Percentiles rank a stretch among this genome's conserved stretches.
These are phyloP conservation scores for Rachycentron canadum DNA, from an alignment of 2,797 vertebrate genomes.

Conservation along the genomic window DNA sequence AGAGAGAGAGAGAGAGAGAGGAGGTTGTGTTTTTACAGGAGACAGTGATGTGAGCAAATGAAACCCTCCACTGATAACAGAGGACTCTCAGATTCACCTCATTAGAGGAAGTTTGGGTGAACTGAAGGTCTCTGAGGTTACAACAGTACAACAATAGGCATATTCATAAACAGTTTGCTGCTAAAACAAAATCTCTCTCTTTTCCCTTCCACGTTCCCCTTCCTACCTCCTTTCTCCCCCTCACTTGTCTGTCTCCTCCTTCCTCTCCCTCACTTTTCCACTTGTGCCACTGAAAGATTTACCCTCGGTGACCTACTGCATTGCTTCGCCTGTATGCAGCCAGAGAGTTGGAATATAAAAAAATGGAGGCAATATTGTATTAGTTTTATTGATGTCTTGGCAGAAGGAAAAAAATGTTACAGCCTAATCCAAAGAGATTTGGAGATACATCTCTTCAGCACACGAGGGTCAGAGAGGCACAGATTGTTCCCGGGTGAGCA, in stretches of 20 bases:
- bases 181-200: constrained; percentile 42
- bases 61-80: constrained; percentile 57
- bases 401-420: constrained; percentile 31
- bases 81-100: constrained; percentile 36
- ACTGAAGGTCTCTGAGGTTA: constrained; percentile 58
- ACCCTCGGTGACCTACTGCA: constrained; percentile 35
- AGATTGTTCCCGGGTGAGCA: constrained; percentile 7
- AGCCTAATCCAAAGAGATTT: constrained; percentile 47
- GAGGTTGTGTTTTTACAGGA: constrained; percentile 39
- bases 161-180: constrained; percentile 52
- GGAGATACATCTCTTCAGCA: constrained; percentile 38
- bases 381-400: constrained; percentile 42
- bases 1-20: background rate
- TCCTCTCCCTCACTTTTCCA: constrained; percentile 25
- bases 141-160: constrained; percentile 46
- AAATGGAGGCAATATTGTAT: constrained; percentile 11
- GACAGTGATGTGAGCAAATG: constrained; percentile 45
- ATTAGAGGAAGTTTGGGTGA: constrained; percentile 61
- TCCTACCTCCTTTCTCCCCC: constrained; percentile 16
- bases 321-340: constrained; percentile 34
- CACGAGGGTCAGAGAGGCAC: constrained; percentile 50
- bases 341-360: constrained; percentile 21
- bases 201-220: constrained; percentile 3
- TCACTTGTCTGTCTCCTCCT: constrained; percentile 35
- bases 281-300: constrained; percentile 45